phyloP scores from a whole-genome alignment of 2,113 vertebrate genomes.

The Atlantisia rogersi region DNA sequence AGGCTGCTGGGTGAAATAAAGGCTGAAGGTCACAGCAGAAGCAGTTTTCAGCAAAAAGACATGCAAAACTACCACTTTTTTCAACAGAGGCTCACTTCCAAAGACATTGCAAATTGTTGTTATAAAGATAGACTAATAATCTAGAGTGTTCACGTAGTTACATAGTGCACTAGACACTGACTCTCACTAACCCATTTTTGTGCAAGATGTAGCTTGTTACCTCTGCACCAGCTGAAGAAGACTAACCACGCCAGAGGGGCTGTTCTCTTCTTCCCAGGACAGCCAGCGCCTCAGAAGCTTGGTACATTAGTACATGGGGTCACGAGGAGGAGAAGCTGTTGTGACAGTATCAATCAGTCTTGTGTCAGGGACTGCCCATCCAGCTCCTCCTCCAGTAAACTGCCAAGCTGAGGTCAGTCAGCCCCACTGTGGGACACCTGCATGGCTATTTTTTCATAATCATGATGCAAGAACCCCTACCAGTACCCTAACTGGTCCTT shows the following conservation, averaged over 20 bases:
- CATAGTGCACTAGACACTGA: neutral
- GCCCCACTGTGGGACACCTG: neutral
- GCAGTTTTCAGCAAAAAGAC: neutral
- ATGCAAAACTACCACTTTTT: neutral
- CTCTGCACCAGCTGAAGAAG: neutral
- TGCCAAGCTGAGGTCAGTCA: neutral
- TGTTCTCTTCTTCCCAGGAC: neutral
- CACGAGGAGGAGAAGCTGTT: neutral
- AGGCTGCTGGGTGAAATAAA: neutral
- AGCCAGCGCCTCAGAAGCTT: neutral
- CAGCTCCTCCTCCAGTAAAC: neutral
- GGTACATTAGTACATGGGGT: neutral
- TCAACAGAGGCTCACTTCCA: neutral
- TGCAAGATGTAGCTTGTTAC: neutral
- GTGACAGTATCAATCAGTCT: no score
- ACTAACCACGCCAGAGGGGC: accelerated
- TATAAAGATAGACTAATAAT: neutral
- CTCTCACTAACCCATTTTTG: neutral
- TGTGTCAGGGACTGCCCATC: neutral
- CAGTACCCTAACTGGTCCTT: accelerated
- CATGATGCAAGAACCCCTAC: neutral
- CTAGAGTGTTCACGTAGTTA: neutral
- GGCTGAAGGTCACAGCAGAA: neutral
- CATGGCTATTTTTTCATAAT: accelerated
- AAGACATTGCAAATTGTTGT: neutral